These are phyloP conservation scores for Liopterus haemorrhoidalis DNA, from an alignment of 2,888 invertebrate species.

Conservation along the genomic window DNA sequence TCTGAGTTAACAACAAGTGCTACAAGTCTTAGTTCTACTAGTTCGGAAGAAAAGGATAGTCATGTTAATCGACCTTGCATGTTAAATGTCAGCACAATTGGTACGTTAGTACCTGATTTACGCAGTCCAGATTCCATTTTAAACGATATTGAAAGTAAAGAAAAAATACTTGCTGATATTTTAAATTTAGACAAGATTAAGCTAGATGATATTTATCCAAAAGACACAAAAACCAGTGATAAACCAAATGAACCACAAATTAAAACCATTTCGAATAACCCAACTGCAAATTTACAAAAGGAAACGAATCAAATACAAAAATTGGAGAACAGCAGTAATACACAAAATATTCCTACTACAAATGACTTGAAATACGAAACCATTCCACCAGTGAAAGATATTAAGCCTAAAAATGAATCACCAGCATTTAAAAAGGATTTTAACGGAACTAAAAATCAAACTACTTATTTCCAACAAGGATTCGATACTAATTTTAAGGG, in stretches of 20 bases:
- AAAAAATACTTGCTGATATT: conserved; percentile 63
- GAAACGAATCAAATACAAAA: too few relatives aligned
- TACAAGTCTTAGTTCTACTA: conserved; percentile 38
- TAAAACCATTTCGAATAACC: too few relatives aligned
- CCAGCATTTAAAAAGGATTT: neutral
- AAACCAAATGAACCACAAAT: too few relatives aligned
- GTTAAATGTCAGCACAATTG: conserved; percentile 49
- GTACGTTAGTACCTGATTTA: conserved; percentile 48
- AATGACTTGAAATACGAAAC: too few relatives aligned
- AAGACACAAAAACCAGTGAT: neutral
- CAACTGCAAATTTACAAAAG: conserved; percentile 2
- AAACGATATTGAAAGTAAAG: conserved; percentile 68
- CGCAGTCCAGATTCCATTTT: conserved; percentile 61
- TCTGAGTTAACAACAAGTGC: conserved; percentile 30
- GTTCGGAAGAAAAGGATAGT: conserved; percentile 39
- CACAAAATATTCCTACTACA: too few relatives aligned
- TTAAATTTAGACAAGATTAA: conserved; percentile 53
- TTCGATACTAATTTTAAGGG: neutral
- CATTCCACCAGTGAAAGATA: too few relatives aligned
- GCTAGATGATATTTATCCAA: too few relatives aligned
- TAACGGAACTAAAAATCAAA: neutral
- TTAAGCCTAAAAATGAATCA: too few relatives aligned
- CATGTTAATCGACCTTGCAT: conserved; percentile 41
- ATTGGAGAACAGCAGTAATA: too few relatives aligned
- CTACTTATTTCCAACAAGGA: conserved; percentile 8